Evolutionary conservation across 2,888 invertebrate genomes (phyloP), one percentile per base, ranked within the genome.

Genomic region (Andrena praecox): DNA sequence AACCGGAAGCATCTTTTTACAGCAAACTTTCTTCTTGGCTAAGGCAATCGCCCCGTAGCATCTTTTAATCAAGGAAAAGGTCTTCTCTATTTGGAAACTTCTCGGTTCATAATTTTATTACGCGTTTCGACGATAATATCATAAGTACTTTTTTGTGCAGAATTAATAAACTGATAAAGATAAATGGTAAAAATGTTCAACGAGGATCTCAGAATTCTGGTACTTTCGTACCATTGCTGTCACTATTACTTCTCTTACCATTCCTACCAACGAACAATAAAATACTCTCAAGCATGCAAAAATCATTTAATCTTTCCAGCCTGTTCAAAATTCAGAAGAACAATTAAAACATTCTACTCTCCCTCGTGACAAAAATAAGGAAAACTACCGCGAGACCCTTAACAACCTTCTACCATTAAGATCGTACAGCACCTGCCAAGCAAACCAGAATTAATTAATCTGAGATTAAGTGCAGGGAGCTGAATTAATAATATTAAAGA

Each of bases 1-100:
- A 80, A 80, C 56, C 35, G 42, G 24, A 67, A 63, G 72, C 67
- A 73, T 80, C 80, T 68, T 72, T 68, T 67, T 67, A 71, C 54
- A 62, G 33, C 20, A 54, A 80, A 80, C 80, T 80, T 79, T 71
- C 79, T 66, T 71, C 67, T 16, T n/a, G 42, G 67, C 33, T 27
- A 42, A 62, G 20, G 80, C 71, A 56, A 80, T 80, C 80, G 24
- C 54, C 66, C 60, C 54, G 50, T 67, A 72, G 66, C 62, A 72
- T 80, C 80, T 80, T 80, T 80, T 80, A 80, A 80, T 80, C 80
- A 80, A 67, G 72, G 24, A 31, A 62, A 80, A 80, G 42, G 72
- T 50, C 10, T n/a, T 16, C 42, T 35, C 54, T 48, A 56, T 42
- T 3, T 20, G 3, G 56, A 31, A 80, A 80, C 68, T 73, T 64